Percentiles rank a stretch among this genome's conserved stretches.
Conservation (phyloP, 2,888 invertebrate genomes). For the Leucania comma region DNA sequence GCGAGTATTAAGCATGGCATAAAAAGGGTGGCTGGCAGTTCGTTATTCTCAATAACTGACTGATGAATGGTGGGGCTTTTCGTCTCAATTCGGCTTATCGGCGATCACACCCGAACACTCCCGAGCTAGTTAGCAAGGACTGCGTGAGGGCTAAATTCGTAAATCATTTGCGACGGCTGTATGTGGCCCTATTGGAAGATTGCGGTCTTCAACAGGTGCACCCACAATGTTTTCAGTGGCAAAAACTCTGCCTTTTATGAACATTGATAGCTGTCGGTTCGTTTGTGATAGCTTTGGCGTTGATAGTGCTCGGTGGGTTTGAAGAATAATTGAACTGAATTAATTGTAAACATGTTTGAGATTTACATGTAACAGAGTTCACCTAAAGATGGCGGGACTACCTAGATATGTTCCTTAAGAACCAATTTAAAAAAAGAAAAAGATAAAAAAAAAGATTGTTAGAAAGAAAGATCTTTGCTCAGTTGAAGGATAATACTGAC, state of each 20-base stretch:
- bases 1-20: conserved; percentile 80
- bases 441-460: too few species aligned
- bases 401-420: too few species aligned
- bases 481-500: too few species aligned
- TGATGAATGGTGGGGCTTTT: conserved; percentile 88
- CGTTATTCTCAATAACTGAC: conserved; percentile 88
- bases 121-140: conserved; percentile 84
- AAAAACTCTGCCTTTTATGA: conserved; percentile 80
- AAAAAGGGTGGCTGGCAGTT: conserved; percentile 81
- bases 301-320: conserved; percentile 63
- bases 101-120: conserved; percentile 81
- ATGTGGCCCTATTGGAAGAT: conserved; percentile 80
- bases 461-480: too few species aligned
- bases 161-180: conserved; percentile 86
- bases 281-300: conserved; percentile 68
- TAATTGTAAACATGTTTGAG: conserved; percentile 10
- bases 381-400: too few species aligned
- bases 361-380: background rate
- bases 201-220: conserved; percentile 81
- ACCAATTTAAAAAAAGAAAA: too few species aligned
- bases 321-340: conserved; percentile 39
- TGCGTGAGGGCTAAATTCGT: conserved; percentile 76
- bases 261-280: conserved; percentile 72
- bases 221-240: conserved; percentile 78
- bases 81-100: conserved; percentile 90